Conservation (phyloP, 2,113 vertebrate species). For the Eudorcas thomsonii region DNA sequence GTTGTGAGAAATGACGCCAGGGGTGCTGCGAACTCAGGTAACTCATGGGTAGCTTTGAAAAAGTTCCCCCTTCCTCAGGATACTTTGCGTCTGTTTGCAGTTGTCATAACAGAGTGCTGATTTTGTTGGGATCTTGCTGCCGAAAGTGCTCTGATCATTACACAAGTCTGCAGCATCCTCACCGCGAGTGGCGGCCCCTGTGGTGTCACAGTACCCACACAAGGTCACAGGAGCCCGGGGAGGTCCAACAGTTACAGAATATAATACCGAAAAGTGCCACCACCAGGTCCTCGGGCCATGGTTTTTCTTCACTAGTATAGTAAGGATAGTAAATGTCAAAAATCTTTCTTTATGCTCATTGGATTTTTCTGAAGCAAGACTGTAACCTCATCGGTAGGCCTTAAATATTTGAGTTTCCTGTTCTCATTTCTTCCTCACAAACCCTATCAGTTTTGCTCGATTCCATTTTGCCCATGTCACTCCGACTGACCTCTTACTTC, state of each 20-base stretch:
- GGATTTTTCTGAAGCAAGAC: constrained; percentile 3
- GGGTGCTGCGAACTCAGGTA: neutral
- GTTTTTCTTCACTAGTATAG: neutral
- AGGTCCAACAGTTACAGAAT: neutral
- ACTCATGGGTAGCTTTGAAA: neutral
- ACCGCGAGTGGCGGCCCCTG: fast-evolving
- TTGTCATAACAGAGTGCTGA: neutral
- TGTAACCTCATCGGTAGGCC: neutral
- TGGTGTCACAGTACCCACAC: neutral
- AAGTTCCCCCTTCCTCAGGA: neutral
- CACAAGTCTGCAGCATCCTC: neutral
- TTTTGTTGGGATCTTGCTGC: neutral
- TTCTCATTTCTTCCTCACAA: constrained; percentile 15
- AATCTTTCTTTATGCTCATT: constrained; percentile 16
- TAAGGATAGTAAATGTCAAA: constrained; percentile 5
- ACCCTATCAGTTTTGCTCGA: neutral
- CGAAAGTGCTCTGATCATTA: neutral
- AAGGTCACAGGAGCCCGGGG: neutral
- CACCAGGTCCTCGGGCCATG: no score
- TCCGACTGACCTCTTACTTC: constrained; percentile 45
- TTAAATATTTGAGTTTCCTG: constrained; percentile 47
- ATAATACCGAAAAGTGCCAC: neutral
- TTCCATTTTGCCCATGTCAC: constrained; percentile 28
- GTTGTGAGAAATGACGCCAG: neutral
- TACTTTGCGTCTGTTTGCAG: neutral